These are phyloP conservation scores for Antennarius maculatus DNA, from an alignment of 2,797 vertebrate species.

Conservation along the genomic window DNA sequence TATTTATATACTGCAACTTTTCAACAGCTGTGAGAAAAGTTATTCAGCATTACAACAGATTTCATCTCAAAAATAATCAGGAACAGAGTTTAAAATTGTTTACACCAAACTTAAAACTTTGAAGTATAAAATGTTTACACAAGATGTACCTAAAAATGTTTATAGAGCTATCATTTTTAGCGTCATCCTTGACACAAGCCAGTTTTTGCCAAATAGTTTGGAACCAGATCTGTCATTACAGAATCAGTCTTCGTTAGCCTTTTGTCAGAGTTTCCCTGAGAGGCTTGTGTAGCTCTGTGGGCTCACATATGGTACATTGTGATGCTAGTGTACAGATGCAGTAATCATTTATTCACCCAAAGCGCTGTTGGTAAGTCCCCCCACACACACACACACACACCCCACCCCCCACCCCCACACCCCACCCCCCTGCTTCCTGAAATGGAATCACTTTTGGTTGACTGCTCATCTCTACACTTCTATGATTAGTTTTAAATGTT, in stretches of 20 bases:
- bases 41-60: slow-evolving; percentile 39
- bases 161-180: slow-evolving; percentile 18
- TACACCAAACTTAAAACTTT: slow-evolving; percentile 24
- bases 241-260: slow-evolving; percentile 37
- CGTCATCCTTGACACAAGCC: slow-evolving; percentile 13
- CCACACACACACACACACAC: neutral
- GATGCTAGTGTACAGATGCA: slow-evolving; percentile 66
- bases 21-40: neutral
- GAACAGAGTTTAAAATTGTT: slow-evolving; percentile 40
- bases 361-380: slow-evolving; percentile 40
- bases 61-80: slow-evolving; percentile 15
- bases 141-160: slow-evolving; percentile 32
- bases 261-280: slow-evolving; percentile 79
- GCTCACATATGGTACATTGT: slow-evolving; percentile 66
- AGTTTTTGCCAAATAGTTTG: slow-evolving; percentile 21
- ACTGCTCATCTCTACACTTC: slow-evolving; percentile 35
- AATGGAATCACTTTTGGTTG: slow-evolving; percentile 64
- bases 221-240: slow-evolving; percentile 9
- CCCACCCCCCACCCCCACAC: too few species aligned
- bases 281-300: slow-evolving; percentile 49
- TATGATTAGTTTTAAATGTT: slow-evolving; percentile 36
- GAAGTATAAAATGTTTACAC: slow-evolving; percentile 50
- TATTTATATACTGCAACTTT: slow-evolving; percentile 35
- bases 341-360: slow-evolving; percentile 49
- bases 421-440: neutral